Conservation (phyloP, 2,113 vertebrate species). For the Smithornis capensis region DNA sequence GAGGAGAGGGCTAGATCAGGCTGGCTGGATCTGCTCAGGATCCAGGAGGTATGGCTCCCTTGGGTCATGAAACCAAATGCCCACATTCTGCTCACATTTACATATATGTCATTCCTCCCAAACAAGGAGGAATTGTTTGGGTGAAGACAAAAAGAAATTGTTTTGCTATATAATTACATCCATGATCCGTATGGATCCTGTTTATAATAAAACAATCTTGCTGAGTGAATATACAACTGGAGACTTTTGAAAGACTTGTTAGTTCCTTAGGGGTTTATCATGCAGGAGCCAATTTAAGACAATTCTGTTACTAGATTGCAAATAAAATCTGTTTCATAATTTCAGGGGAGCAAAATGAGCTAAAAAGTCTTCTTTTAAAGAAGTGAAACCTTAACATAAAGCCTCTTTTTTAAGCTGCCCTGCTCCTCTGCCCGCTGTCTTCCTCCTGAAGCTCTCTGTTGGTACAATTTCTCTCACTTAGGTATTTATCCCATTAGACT, state of each 20-base stretch:
- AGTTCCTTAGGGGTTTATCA: not conserved
- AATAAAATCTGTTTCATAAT: not conserved
- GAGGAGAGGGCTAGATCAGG: not conserved
- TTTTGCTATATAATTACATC: slow-evolving; percentile 25
- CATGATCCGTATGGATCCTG: not conserved
- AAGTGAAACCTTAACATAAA: not conserved
- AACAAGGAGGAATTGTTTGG: slow-evolving; percentile 20
- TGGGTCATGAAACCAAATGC: not conserved
- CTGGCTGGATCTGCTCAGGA: not conserved
- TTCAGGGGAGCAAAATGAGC: not conserved
- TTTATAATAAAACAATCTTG: not conserved
- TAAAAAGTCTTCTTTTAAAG: not conserved
- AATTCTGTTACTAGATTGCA: slow-evolving; percentile 7
- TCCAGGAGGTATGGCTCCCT: not conserved
- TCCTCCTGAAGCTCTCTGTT: not conserved
- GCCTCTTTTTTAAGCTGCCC: not conserved
- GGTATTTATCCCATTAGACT: slow-evolving; percentile 49
- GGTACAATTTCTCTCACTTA: slow-evolving; percentile 34
- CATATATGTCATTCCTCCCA: not conserved
- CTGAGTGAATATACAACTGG: not conserved
- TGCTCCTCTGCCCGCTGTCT: not conserved
- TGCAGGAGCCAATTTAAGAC: not conserved
- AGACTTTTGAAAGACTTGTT: not conserved
- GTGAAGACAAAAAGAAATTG: not conserved
- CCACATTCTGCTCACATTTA: slow-evolving; percentile 25